Evolutionary conservation across 2,888 invertebrate genomes (phyloP), one percentile per base, ranked within the genome.

Genomic region (Tetropium fuscum): DNA sequence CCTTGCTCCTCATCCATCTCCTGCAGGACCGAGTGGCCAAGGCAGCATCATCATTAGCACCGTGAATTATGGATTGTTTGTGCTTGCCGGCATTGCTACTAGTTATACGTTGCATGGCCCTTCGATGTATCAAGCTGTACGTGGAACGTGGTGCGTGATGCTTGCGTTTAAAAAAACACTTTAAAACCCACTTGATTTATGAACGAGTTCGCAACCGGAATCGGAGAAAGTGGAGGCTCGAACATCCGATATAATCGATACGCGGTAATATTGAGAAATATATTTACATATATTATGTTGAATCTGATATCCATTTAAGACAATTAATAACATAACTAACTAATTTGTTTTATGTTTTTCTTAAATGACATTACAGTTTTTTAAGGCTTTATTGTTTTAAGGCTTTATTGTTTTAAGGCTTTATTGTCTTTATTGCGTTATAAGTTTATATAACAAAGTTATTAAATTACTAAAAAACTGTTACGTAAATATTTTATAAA

Each of bases 31-130:
- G 75, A 76, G 74, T 77, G 79, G 78, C 74, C 77, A 73, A 72
- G 77, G 78, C 79, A 74, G 78, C 77, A 76, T 75, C 78, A 79
- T 80, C 80, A 80, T 80, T 80, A 80, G 80, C 77, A 76, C 78
- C 71, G 77, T 80, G 80, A 80, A 79, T 80, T 80, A 80, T 80
- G 79, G 80, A 79, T 80, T 80, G 79, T 80, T 80, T 80, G 79
- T 74, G 75, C 68, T 71, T 61, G 56, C 59, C 54, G 58, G 47
- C 48, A 51, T 61, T 63, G 60, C 56, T 44, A 47, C 49, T 49
- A 71, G 70, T 63, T 63, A 65, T 66, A 56, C 63, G 64, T 53
- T 47, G 47, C 47, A 47, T 69, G 69, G n/a, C 68, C 73, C 72
- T 73, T 70, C 70, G 74, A 74, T 70, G 73, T 74, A 75, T 74